A percentile compares a stretch with the other conserved stretches of the same genome.
Conservation (phyloP, 2,888 invertebrate genomes). For the Dendrolimus pini region DNA sequence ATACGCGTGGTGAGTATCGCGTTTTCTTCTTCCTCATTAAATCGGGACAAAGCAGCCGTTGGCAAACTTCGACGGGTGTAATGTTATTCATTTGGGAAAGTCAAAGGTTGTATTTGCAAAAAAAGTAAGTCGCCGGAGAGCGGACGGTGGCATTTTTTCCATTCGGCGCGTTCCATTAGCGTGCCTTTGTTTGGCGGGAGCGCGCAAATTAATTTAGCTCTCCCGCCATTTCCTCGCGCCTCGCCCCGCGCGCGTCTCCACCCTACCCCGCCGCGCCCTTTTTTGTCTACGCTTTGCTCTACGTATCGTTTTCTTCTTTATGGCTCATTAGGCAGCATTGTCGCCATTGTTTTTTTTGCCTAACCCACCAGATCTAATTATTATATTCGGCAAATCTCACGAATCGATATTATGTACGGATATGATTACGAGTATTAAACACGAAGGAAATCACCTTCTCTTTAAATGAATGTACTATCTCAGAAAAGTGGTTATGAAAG, state of each 20-base stretch:
- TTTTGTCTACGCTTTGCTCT: slow-evolving; percentile 75
- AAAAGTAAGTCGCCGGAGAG: slow-evolving; percentile 71
- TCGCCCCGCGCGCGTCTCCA: slow-evolving; percentile 37
- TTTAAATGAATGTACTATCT: no score
- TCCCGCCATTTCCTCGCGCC: slow-evolving; percentile 72
- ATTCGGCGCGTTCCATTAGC: slow-evolving; percentile 77
- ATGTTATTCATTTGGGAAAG: slow-evolving; percentile 74
- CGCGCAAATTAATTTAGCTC: slow-evolving; percentile 77
- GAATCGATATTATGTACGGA: not conserved
- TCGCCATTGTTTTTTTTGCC: slow-evolving; percentile 72
- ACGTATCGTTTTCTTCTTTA: slow-evolving; percentile 77
- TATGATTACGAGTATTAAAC: no score
- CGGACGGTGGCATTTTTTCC: slow-evolving; percentile 78
- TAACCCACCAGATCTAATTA: slow-evolving; percentile 68
- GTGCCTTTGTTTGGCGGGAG: slow-evolving; percentile 77
- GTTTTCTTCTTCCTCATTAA: slow-evolving; percentile 62
- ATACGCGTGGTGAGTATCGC: slow-evolving; percentile 46
- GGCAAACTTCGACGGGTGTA: slow-evolving; percentile 65
- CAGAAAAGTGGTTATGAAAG: no score
- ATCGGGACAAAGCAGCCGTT: slow-evolving; percentile 59
- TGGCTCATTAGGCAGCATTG: slow-evolving; percentile 76
- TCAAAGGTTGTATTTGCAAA: slow-evolving; percentile 74
- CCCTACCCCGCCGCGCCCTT: slow-evolving; percentile 61
- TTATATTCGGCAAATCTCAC: slow-evolving; percentile 56
- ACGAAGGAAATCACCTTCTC: no score